Percentiles rank a stretch among this genome's conserved stretches.
Evolutionary conservation across 1,140 invertebrate genomes (phyloP).

Genomic region (Asobara japonica): DNA sequence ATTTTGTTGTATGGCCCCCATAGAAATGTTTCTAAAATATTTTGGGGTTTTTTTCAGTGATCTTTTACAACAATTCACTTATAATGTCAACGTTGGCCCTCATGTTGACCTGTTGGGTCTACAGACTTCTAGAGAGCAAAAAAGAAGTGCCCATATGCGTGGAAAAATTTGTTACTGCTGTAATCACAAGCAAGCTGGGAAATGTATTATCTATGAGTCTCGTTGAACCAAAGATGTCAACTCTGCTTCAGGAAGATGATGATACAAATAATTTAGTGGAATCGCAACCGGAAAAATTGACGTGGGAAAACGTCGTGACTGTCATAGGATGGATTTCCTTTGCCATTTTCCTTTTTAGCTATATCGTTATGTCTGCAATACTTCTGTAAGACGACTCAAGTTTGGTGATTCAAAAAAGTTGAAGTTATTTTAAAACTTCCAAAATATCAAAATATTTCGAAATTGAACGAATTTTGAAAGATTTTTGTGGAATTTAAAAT

Average conservation of each 20-base stretch:
- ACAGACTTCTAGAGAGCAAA: slow-evolving; percentile 39
- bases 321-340: slow-evolving; percentile 36
- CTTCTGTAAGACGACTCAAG: slow-evolving; percentile 16
- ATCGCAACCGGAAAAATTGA: slow-evolving; percentile 8
- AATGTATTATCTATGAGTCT: slow-evolving; percentile 50
- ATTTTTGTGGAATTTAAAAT: too few species aligned
- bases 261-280: slow-evolving; percentile 48
- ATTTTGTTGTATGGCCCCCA: too few species aligned
- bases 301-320: slow-evolving; percentile 32
- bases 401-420: too few species aligned
- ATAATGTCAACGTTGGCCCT: slow-evolving; percentile 58
- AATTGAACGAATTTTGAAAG: too few species aligned
- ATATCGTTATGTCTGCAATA: slow-evolving; percentile 33
- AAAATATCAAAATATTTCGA: too few species aligned
- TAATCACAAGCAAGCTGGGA: slow-evolving; percentile 48
- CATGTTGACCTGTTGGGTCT: slow-evolving; percentile 58
- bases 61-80: slow-evolving; percentile 62
- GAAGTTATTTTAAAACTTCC: too few species aligned
- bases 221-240: slow-evolving; percentile 50
- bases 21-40: background rate
- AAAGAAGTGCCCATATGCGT: slow-evolving; percentile 44
- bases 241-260: slow-evolving; percentile 46
- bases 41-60: slow-evolving; percentile 48
- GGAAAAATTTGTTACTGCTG: slow-evolving; percentile 11
- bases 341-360: slow-evolving; percentile 23